Base-by-base conservation (phyloP, 1,140 invertebrate species). In the Latrodectus geometricus region DNA sequence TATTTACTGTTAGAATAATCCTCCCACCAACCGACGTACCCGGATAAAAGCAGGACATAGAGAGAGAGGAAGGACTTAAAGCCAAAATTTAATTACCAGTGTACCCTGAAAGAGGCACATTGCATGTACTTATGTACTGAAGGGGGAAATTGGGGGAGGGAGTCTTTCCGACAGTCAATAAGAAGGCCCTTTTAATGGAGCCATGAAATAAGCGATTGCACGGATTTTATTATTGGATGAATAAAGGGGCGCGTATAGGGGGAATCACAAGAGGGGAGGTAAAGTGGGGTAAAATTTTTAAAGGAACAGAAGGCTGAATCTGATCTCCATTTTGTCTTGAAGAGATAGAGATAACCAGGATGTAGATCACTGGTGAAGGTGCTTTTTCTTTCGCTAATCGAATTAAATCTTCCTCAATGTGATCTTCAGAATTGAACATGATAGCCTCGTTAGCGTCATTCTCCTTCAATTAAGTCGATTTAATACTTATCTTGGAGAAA, bases 1-100 rank as follows among this genome's bases (percentile, higher is more conserved):
- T 86, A 86, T 86, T 86, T 86, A 74, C 75, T 77, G 74, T 78
- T 78, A 77, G 74, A 86, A 86, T 86, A 86, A 86, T 86, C 83
- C 74, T 50, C 52, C 73, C 75, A 84, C 61, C 72, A 14, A 11
- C 17, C 54, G 54, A 61, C 17, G 54, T 11, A 14, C 11, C 54
- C 11, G 11, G 17, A 8, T 61, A 61, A 61, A 61, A 70, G 23
- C 83, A 50, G 17, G 9, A 20, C 23, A 80, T 49, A 9, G 66
- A 17, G 56, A 15, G 50, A 35, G 35, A 49, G 23, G 21, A 20
- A 15, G 83, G 83, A 86, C 77, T 86, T 86, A 86, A 86, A 86
- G 83, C 83, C 83, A 78, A 86, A 86, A 86, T 86, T 86, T 86
- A 86, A 86, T 86, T 86, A 86, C 83, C 66, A 61, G 66, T 50